Base-by-base conservation (phyloP, 2,888 invertebrate species). In the Tupiocoris notatus region DNA sequence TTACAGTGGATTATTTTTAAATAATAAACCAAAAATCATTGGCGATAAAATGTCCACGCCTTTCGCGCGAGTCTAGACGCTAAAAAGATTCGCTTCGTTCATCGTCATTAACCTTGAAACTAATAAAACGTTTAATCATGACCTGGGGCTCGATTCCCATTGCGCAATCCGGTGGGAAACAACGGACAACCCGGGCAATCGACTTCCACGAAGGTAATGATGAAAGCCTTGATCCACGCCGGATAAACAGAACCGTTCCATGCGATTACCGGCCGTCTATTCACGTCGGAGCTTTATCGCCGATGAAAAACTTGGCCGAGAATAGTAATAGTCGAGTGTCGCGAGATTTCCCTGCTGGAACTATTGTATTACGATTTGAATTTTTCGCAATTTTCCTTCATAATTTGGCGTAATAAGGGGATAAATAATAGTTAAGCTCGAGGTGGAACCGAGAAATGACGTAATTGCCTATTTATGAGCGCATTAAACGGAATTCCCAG, bases 131-230 rank as follows among this genome's bases (percentile, higher is more conserved):
- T 25, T 39, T 39, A 65, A 65, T 65, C 65, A 25, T 65, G 65
- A 65, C 65, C 65, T 25, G 39, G 12, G 39, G 65, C 65, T 65
- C 39, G 20, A 65, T 65, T 65, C 65, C 65, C 65, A 65, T 65
- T 65, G 65, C 65, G 39, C 65, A 65, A 65, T 65, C 25, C 65
- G 39, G 25, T 65, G 65, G 39, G 65, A 65, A 63, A 65, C 65
- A 65, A 65, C 65, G 65, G 25, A 25, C 18, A 24, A 65, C 25
- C 25, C 17, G 25, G 24, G 22, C 23, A 18, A 20, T 17, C 21
- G 20, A 18, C 25, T 65, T 24, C 39, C 12, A 39, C 6, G 39
- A 20, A 65, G 63, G 65, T 18, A 65, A 65, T 65, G 65, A 65
- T 39, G 65, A 65, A 65, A 65, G 39, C 39, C 39, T 7, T 12